Evolutionary conservation across 2,888 invertebrate species (phyloP).

Genomic region (Macaria liturata): DNA sequence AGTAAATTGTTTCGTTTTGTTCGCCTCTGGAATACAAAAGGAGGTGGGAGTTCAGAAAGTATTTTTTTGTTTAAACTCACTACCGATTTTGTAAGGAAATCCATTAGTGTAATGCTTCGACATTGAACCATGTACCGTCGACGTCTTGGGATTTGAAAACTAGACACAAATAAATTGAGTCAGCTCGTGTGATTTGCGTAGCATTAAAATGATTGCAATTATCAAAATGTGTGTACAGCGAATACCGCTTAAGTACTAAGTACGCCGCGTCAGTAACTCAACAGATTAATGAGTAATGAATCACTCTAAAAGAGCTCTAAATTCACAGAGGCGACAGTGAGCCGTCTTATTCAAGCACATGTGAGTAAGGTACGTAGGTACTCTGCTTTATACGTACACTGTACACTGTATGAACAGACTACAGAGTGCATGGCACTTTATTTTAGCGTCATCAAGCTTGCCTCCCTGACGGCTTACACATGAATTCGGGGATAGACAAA

Average conservation of each 20-base stretch:
- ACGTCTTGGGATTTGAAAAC: no score
- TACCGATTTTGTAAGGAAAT: conserved; percentile 8
- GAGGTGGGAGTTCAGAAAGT: conserved; percentile 11
- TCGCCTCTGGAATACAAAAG: conserved; percentile 28
- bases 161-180: no score
- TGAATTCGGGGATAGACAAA: conserved; percentile 70
- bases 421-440: conserved; percentile 56
- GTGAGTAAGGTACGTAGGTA: conserved; percentile 25
- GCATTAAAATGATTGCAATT: no score
- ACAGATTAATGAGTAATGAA: conserved; percentile 21
- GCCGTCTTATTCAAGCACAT: conserved; percentile 27
- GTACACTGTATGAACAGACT: conserved; percentile 23
- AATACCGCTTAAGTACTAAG: no score
- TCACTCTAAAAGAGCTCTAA: conserved; percentile 23
- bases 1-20: conserved; percentile 32
- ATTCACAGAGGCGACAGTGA: conserved; percentile 33
- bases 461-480: conserved; percentile 62
- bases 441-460: conserved; percentile 57
- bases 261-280: neutral
- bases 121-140: neutral
- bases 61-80: conserved; percentile 8
- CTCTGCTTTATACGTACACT: conserved; percentile 36
- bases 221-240: no score
- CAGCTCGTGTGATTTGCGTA: no score
- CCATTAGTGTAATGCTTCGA: conserved; percentile 1